Evolutionary conservation across 2,888 invertebrate genomes (phyloP), one percentile per base, ranked within the genome.

Genomic region (Neria commutata): DNA sequence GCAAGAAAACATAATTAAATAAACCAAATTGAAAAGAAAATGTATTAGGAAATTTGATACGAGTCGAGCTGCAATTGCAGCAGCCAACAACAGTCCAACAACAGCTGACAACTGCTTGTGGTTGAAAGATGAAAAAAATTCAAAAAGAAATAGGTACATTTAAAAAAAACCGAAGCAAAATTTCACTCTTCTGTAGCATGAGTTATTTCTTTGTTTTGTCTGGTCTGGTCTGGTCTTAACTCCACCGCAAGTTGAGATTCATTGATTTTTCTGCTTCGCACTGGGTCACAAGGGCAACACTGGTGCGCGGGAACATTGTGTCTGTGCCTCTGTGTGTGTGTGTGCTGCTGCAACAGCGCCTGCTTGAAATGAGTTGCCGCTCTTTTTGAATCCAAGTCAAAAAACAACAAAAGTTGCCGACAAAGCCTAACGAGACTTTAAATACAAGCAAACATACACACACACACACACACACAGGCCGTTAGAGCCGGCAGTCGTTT

Each of bases 211-310:
- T n/a, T n/a, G n/a, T n/a, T n/a, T n/a, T n/a, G n/a, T n/a, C n/a
- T n/a, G n/a, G n/a, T n/a, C n/a, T n/a, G n/a, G n/a, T n/a, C n/a
- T n/a, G n/a, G n/a, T n/a, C n/a, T n/a, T n/a, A n/a, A n/a, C n/a
- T n/a, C n/a, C n/a, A n/a, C n/a, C n/a, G n/a, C n/a, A n/a, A n/a
- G n/a, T n/a, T n/a, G n/a, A n/a, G n/a, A 26, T 33, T n/a, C n/a
- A n/a, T n/a, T n/a, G n/a, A n/a, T n/a, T 11, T 29, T 29, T 45
- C 45, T 17, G 29, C 26, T 53, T 53, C 45, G 25, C 45, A 53
- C 40, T 57, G 57, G 52, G 57, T 57, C 52, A 53, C 57, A 57
- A 57, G 57, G 57, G 57, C 57, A 54, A 25, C 47, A 46, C 46
- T 46, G 54, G 46, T 34, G 53, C 26, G 19, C 21, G 11, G 25